Evolutionary conservation across 2,113 vertebrate genomes (phyloP), one percentile per base, ranked within the genome.

Genomic region (Hemibagrus wyckioides): DNA sequence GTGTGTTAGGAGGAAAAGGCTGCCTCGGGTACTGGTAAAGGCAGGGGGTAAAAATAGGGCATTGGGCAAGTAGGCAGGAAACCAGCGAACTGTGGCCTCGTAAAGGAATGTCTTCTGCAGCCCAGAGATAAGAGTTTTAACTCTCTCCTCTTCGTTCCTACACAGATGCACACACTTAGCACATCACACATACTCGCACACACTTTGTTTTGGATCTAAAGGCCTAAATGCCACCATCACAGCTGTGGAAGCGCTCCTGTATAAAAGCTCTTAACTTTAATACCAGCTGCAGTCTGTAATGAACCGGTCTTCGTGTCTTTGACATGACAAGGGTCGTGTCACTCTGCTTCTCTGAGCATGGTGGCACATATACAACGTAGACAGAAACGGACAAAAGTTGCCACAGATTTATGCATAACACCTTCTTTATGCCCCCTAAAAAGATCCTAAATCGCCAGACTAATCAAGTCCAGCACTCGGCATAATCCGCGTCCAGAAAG

Each of bases 11-110:
- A 97, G 97, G 97, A 97, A 98, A 97, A 97, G 96, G 97, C 97
- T 97, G 96, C 96, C 96, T 94, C 92, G 96, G 95, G 95, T 96
- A 94, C 94, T 95, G 94, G 96, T 94, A 93, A 96, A 94, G 94
- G 93, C 91, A 88, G 89, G 94, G 95, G 95, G 96, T 97, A 97
- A 96, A 97, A 97, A 98, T 98, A 97, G 96, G 97, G 96, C 96
- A 96, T 93, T 94, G 95, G 96, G 96, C 96, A 97, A 96, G 96
- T 96, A 96, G 96, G 96, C 96, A 97, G 97, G 97, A 98, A 98
- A 96, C 95, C 95, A 96, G 95, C 56, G 90, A 96, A 95, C 96
- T 95, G 96, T 95, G 96, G 96, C 95, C 96, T 96, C 96, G 93
- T 95, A 95, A 95, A 95, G 96, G 96, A 97, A 97, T 97, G 95